Evolutionary conservation across 2,797 vertebrate species (phyloP).

Genomic region (Crenichthys baileyi): DNA sequence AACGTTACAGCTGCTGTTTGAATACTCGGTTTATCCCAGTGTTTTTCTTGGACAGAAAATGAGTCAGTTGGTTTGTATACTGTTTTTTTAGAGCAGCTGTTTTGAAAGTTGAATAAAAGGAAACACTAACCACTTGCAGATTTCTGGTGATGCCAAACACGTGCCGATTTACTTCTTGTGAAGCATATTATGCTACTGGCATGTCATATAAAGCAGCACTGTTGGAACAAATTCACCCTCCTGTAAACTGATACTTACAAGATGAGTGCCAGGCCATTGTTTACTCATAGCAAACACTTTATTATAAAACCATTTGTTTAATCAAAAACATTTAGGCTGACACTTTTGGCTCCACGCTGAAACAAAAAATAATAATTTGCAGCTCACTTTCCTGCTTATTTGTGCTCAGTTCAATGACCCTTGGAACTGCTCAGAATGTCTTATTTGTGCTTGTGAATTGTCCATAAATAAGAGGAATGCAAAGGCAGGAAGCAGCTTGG

Average conservation of each 20-base stretch:
- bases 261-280: constrained; percentile 33
- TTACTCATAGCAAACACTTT: constrained; percentile 33
- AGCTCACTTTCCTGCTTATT: constrained; percentile 7
- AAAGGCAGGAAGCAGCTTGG: constrained; percentile 52
- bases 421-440: constrained; percentile 7
- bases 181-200: constrained; percentile 60
- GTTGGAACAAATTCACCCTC: constrained; percentile 56
- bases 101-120: constrained; percentile 49
- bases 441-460: constrained; percentile 40
- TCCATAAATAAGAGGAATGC: constrained; percentile 62
- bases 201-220: constrained; percentile 34
- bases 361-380: constrained; percentile 9
- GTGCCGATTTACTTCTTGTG: constrained; percentile 48
- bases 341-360: not conserved
- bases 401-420: constrained; percentile 30
- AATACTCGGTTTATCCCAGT: constrained; percentile 19
- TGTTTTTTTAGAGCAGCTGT: constrained; percentile 19
- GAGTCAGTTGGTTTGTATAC: constrained; percentile 33
- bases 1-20: constrained; percentile 44
- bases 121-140: constrained; percentile 59
- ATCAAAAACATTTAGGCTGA: constrained; percentile 32
- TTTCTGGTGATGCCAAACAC: constrained; percentile 42
- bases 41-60: constrained; percentile 20
- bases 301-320: constrained; percentile 50
- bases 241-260: constrained; percentile 61